A percentile compares a stretch with the other conserved stretches of the same genome.
Evolutionary conservation across 1,140 invertebrate species (phyloP).

Genomic region (Drosophila parvula): DNA sequence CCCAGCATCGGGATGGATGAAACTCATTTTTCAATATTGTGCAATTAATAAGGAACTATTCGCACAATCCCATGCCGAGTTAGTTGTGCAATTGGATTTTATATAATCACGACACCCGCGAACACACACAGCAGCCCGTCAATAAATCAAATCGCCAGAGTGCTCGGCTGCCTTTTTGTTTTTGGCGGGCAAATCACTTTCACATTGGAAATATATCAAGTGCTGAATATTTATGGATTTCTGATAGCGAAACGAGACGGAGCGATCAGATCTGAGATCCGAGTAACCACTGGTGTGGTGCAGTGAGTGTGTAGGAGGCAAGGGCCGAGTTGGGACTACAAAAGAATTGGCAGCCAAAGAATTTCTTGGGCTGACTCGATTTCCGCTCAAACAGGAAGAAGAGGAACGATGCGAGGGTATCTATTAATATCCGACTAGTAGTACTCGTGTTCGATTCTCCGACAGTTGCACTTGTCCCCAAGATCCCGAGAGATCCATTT

Average conservation of each 20-base stretch:
- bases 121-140: slow-evolving; percentile 12
- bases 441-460: slow-evolving; percentile 21
- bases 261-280: neutral
- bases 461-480: slow-evolving; percentile 42
- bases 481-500: slow-evolving; percentile 32
- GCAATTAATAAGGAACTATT: slow-evolving; percentile 2
- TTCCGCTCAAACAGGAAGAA: slow-evolving; percentile 70
- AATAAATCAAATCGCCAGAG: slow-evolving; percentile 33
- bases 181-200: slow-evolving; percentile 21
- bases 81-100: slow-evolving; percentile 56
- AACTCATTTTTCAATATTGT: slow-evolving; percentile 56
- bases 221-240: slow-evolving; percentile 18
- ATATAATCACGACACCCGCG: slow-evolving; percentile 59
- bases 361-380: slow-evolving; percentile 45
- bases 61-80: slow-evolving; percentile 17
- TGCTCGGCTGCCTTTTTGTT: neutral
- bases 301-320: slow-evolving; percentile 33
- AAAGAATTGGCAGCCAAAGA: slow-evolving; percentile 28
- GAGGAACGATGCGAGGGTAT: slow-evolving; percentile 38
- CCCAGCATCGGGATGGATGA: slow-evolving; percentile 67
- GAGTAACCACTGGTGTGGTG: slow-evolving; percentile 9
- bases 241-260: slow-evolving; percentile 15
- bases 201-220: slow-evolving; percentile 15
- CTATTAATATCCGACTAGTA: slow-evolving; percentile 53
- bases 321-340: slow-evolving; percentile 48